A percentile compares a stretch with the other conserved stretches of the same genome.
phyloP scores from a whole-genome alignment of 1,140 invertebrate genomes.

The Pseudomyrmex gracilis region DNA sequence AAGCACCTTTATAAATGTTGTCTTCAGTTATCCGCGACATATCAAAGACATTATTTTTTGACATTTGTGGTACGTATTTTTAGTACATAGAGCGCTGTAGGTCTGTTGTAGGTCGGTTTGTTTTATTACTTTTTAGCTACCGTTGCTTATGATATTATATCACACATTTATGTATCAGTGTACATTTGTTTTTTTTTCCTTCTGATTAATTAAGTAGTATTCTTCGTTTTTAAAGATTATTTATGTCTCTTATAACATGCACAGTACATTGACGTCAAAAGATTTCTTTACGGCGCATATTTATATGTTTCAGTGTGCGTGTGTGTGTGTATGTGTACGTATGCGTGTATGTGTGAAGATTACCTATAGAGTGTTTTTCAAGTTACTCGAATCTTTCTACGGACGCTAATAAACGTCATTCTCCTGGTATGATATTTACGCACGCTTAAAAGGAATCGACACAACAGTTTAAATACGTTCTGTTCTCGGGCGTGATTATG shows the following conservation, averaged over 20 bases:
- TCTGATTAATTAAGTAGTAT: constrained; percentile 52
- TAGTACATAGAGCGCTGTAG: constrained; percentile 37
- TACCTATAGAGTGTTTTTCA: not conserved
- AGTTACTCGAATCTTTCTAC: constrained; percentile 37
- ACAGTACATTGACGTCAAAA: constrained; percentile 33
- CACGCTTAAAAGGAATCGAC: constrained; percentile 19
- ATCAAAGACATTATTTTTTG: constrained; percentile 1
- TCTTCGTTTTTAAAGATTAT: constrained; percentile 14
- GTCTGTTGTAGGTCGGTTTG: constrained; percentile 57
- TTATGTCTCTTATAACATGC: constrained; percentile 19
- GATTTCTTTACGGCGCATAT: constrained; percentile 3
- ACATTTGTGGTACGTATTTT: constrained; percentile 40
- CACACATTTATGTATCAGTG: constrained; percentile 9
- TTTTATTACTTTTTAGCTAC: constrained; percentile 54
- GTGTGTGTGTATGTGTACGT: no score
- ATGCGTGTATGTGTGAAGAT: no score
- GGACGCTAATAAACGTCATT: constrained; percentile 14
- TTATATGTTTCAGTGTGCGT: no score
- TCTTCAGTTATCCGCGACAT: not conserved
- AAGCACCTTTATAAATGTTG: not conserved
- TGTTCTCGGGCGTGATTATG: constrained; percentile 31
- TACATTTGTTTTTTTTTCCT: constrained; percentile 32
- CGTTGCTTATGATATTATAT: constrained; percentile 56
- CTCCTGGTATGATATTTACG: constrained; percentile 42
- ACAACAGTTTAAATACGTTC: constrained; percentile 37